Base-by-base conservation (phyloP, 2,797 vertebrate genomes). In the Pterois miles region DNA sequence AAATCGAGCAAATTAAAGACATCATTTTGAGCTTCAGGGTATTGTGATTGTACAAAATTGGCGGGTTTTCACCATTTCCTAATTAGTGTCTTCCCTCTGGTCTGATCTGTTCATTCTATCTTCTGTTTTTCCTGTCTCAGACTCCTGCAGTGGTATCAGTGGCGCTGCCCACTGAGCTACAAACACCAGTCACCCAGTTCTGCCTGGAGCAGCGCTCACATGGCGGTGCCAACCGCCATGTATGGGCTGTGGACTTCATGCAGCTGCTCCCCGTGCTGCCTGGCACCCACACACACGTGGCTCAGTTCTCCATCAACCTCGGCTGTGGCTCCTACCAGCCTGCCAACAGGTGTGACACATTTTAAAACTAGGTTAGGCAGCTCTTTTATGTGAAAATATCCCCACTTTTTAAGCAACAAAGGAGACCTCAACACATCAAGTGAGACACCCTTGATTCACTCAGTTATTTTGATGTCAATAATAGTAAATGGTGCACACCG, bases 321-420 rank as follows among this genome's bases (percentile, higher is more conserved):
- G 98, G 98, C 72, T 99, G 98, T 86, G 98, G 98, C 85, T 98
- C 97, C n/a, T 96, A 98, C 71, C 98, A 99, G 76, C 97, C 97
- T 48, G 96, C 97, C 78, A 99, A 99, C 96, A 99, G 98, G 98
- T 99, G 95, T 22, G 84, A 75, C 71, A 64, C 73, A 74, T 53
- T 77, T 76, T 20, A 46, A 46, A 46, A 46, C 16, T 46, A 46
- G 18, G 43, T 46, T 46, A 46, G 3, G 43, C 43, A 20, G 43
- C 43, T 46, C 43, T 46, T 46, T 46, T 46, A 46, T 46, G 43
- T 1, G 43, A 46, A 46, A 46, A 46, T 46, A 46, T 46, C 7
- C 16, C 7, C 0, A 7, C 43, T 46, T 46, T 46, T 46, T 46
- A 48, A 9, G 46, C 65, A 66, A 68, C 57, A 79, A 82, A 71